These are phyloP conservation scores for Lycocerus yunnanus DNA, from an alignment of 2,888 invertebrate genomes.

Conservation along the genomic window DNA sequence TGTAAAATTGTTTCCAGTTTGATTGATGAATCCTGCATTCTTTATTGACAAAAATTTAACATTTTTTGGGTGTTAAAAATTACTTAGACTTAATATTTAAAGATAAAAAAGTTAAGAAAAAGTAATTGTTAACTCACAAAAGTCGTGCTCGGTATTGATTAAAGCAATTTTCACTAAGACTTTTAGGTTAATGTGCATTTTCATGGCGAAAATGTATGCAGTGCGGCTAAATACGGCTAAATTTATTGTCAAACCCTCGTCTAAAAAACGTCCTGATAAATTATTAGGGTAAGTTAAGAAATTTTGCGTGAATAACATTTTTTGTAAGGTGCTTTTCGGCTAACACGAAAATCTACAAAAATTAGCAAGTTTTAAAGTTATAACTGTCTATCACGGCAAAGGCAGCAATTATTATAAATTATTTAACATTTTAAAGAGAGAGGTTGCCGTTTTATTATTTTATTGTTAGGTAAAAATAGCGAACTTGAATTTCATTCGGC, in stretches of 20 bases:
- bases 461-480: background rate
- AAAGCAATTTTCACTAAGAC: background rate
- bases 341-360: background rate
- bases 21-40: conserved; percentile 8
- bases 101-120: background rate
- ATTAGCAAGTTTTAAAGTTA: background rate
- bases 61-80: background rate
- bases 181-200: background rate
- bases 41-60: conserved; percentile 4
- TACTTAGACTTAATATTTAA: background rate
- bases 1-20: conserved; percentile 6
- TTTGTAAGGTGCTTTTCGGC: background rate
- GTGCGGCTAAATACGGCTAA: background rate
- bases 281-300: background rate
- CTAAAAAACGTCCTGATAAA: background rate
- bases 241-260: background rate
- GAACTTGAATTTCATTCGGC: background rate
- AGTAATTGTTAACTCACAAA: background rate
- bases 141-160: background rate
- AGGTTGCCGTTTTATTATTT: no score
- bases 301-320: background rate
- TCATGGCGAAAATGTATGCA: background rate
- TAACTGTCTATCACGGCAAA: background rate
- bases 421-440: no score
- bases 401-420: background rate